Conservation (phyloP, 2,113 vertebrate species). For the Onychostruthus taczanowskii region DNA sequence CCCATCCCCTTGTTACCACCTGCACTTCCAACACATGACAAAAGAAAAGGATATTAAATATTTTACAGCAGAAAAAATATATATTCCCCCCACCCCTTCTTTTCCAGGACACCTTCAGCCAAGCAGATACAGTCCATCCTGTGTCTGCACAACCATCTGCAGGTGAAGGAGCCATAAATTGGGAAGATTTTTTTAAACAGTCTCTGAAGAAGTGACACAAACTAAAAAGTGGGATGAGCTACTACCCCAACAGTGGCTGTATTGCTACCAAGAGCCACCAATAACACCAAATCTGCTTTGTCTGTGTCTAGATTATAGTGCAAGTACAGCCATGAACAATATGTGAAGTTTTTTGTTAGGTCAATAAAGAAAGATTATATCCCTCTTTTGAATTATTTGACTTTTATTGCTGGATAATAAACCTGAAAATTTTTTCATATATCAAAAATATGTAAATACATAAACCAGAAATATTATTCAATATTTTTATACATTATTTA, state of each 20-base stretch:
- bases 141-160: not conserved
- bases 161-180: not conserved
- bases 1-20: not conserved
- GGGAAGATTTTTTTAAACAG: not conserved
- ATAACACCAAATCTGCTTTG: not conserved
- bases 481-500: constrained; percentile 23
- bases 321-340: not conserved
- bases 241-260: not conserved
- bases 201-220: not conserved
- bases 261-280: not conserved
- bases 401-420: not conserved
- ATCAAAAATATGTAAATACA: not conserved
- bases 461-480: constrained; percentile 8
- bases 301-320: not conserved
- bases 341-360: not conserved
- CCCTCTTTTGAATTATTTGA: not conserved
- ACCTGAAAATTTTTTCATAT: not conserved
- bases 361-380: not conserved
- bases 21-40: not conserved
- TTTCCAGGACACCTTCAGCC: not conserved
- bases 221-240: not conserved
- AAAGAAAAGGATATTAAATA: not conserved
- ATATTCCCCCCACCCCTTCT: accelerated
- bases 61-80: not conserved
- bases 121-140: not conserved